Evolutionary conservation across 92 coral and sea anemone genomes (phyloP), one percentile per base, ranked within the genome.

Genomic region (Parazoanthus darwini): DNA sequence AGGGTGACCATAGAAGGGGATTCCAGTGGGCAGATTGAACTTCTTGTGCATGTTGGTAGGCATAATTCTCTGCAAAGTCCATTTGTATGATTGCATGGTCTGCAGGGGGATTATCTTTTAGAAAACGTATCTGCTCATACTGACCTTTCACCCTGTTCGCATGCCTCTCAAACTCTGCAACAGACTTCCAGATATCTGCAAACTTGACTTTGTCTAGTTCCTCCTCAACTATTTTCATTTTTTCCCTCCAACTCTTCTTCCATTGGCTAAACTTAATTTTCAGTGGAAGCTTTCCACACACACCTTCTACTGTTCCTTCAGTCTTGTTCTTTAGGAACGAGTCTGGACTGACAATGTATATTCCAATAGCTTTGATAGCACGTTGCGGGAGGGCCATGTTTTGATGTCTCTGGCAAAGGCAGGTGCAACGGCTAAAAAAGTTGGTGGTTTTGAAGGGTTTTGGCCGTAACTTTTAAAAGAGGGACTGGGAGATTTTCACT

Each of bases 1-100:
- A 29, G 33, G 33, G 33, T 29, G 33, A 29, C 33, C 33, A 29
- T 29, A 29, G 33, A 79, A 74, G 50, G 51, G 5, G 89, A 37
- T 92, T 88, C 91, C 92, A 92, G 82, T 90, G 78, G 54, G 94
- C 94, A 39, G 89, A 81, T 81, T 92, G 91, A 0, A 92, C 88
- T 58, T 92, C 93, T 29, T 80, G 54, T 33, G 71, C 16, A 80
- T 36, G 43, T 23, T 80, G 84, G 25, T 72, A 80, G 18, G 84
- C 11, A 63, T 80, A 80, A 20, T 80, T 92, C 59, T 92, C 89
- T 16, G 92, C 92, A 67, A 90, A 86, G 58, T 86, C 89, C 89
- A 90, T 86, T 44, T 86, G 92, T 56, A 89, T 46, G 39, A 89
- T 92, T 11, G 51, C 90, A 20, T 89, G 88, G 54, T 54, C 85